Evolutionary conservation across 2,888 invertebrate species (phyloP).

Genomic region (Caenorhabditis zanzibari): DNA sequence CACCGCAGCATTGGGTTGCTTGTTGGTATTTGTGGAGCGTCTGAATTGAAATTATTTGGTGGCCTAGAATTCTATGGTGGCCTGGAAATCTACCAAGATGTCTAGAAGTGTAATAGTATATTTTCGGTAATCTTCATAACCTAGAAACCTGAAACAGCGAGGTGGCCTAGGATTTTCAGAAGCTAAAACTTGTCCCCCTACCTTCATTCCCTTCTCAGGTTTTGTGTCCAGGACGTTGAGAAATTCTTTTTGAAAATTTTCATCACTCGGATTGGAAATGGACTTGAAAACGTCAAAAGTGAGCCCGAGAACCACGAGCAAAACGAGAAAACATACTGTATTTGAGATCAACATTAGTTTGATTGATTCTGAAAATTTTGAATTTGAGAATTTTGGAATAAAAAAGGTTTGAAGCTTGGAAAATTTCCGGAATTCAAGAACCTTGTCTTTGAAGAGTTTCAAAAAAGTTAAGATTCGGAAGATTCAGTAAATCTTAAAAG

Average conservation of each 20-base stretch:
- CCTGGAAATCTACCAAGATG: neutral
- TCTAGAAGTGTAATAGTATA: too few species aligned
- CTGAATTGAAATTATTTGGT: slow-evolving; percentile 4
- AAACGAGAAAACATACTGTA: slow-evolving; percentile 4
- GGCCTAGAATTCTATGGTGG: neutral
- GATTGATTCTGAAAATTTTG: neutral
- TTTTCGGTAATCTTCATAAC: too few species aligned
- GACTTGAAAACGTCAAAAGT: slow-evolving; percentile 2
- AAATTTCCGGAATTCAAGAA: too few species aligned
- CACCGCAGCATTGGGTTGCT: slow-evolving; percentile 42
- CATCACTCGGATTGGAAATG: neutral
- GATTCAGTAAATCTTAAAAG: too few species aligned
- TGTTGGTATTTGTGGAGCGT: slow-evolving; percentile 48
- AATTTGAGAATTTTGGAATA: too few species aligned
- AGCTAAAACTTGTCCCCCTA: neutral
- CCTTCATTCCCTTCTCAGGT: slow-evolving; percentile 18
- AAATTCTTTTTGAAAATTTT: slow-evolving; percentile 17
- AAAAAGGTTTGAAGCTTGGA: too few species aligned
- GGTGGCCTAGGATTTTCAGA: neutral
- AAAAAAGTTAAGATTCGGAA: too few species aligned
- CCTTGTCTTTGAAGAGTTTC: too few species aligned
- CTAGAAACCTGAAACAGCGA: too few species aligned
- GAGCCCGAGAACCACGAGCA: neutral
- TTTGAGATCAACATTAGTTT: neutral
- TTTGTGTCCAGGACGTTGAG: neutral